These are phyloP conservation scores for Grus americana DNA, from an alignment of 2,113 vertebrate species.

Conservation along the genomic window DNA sequence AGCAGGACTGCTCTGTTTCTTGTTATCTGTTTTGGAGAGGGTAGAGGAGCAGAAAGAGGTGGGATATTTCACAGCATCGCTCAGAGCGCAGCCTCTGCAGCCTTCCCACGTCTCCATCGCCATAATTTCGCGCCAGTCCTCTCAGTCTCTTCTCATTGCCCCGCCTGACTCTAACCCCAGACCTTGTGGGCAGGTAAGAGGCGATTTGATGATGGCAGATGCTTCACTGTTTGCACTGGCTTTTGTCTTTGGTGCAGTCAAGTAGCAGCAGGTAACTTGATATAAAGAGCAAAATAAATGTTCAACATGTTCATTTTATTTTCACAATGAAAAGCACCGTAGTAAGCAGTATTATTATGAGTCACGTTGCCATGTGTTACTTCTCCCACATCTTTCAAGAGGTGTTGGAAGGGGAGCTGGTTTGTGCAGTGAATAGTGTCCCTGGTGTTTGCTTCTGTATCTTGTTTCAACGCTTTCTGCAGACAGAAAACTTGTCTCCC, in stretches of 20 bases:
- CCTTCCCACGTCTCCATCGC: accelerated
- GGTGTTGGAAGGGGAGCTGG: constrained; percentile 35
- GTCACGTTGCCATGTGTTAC: background rate
- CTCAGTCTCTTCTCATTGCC: background rate
- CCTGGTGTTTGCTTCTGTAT: constrained; percentile 25
- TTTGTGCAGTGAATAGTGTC: constrained; percentile 23
- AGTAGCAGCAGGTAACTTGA: background rate
- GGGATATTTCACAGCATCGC: background rate
- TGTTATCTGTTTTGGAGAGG: background rate
- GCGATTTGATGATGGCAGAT: background rate
- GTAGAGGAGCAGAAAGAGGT: background rate
- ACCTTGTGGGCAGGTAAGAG: background rate
- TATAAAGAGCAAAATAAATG: background rate
- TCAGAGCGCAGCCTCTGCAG: background rate
- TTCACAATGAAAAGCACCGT: background rate
- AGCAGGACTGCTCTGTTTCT: background rate
- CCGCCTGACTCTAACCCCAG: background rate
- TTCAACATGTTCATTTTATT: background rate
- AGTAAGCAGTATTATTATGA: background rate
- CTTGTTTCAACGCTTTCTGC: constrained; percentile 11
- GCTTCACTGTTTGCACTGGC: background rate
- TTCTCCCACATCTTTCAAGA: constrained; percentile 23
- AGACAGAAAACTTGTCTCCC: constrained; percentile 13
- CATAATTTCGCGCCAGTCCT: background rate
- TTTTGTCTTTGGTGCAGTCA: background rate